Base-by-base conservation (phyloP, 2,888 invertebrate species). In the Aphidoletes aphidimyza region DNA sequence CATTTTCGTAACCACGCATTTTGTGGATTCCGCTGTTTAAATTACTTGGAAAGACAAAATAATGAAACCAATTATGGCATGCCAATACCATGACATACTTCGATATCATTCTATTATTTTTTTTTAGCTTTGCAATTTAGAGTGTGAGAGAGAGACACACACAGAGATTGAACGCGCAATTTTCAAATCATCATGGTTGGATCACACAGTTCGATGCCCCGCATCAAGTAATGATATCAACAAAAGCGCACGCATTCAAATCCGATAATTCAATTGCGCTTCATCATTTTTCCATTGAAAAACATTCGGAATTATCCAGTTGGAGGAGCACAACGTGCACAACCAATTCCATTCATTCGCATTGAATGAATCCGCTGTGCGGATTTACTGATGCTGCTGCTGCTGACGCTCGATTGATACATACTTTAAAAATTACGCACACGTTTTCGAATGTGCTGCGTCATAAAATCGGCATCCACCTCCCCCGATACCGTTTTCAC, bases 21-120 rank as follows among this genome's bases (percentile, higher is more conserved):
- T n/a, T n/a, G n/a, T n/a, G n/a, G n/a, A 69, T 54, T 54, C 54
- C 22, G 8, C 5, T 54, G 54, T 26, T 54, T 11, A 26, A 22
- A 17, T 47, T 5, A 2, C n/a, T 8, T 54, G 54, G 30, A 54
- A 30, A 69, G n/a, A 30, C 14, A n/a, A 14, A 30, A 14, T 69
- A 69, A 69, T 69, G 34, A 69, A 69, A 69, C 69, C 69, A 69
- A 69, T 69, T 69, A 69, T 14, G n/a, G n/a, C n/a, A n/a, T n/a
- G n/a, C n/a, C n/a, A n/a, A n/a, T n/a, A n/a, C n/a, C n/a, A n/a
- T n/a, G n/a, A n/a, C n/a, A n/a, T n/a, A n/a, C n/a, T n/a, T n/a
- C n/a, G n/a, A n/a, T n/a, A n/a, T n/a, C n/a, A n/a, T n/a, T n/a
- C n/a, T n/a, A n/a, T n/a, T n/a, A n/a, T n/a, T n/a, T n/a, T n/a